Evolutionary conservation across 1,140 invertebrate species (phyloP).

Genomic region (Wasmannia auropunctata): DNA sequence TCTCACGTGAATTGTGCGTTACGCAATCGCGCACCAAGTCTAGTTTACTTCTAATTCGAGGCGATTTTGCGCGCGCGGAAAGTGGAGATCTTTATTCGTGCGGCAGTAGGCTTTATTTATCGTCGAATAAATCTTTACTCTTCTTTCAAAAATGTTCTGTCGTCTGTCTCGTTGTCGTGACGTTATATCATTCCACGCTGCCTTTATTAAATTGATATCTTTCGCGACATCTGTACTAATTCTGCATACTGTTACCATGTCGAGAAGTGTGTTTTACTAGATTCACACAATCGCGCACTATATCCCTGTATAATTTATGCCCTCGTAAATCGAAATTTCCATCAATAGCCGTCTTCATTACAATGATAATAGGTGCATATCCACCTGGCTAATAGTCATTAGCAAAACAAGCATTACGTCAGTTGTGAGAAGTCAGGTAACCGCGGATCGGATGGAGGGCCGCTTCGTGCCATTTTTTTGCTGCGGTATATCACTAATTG

Average conservation of each 20-base stretch:
- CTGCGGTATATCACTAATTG: neutral
- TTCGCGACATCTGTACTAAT: neutral
- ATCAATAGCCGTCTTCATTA: neutral
- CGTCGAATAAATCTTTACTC: neutral
- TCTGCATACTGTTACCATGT: neutral
- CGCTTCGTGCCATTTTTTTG: neutral
- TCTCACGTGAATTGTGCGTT: neutral
- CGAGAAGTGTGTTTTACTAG: neutral
- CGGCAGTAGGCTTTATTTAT: no score
- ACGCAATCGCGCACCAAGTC: neutral
- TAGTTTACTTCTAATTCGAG: neutral
- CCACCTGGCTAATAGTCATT: neutral
- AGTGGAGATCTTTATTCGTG: neutral
- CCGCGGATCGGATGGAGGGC: neutral
- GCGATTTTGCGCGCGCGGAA: neutral
- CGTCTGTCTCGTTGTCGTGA: neutral
- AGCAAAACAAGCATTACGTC: constrained; percentile 61
- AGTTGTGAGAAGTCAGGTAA: constrained; percentile 51
- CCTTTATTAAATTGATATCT: neutral
- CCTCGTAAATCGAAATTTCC: constrained; percentile 13
- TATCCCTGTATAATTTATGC: constrained; percentile 4
- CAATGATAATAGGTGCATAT: neutral
- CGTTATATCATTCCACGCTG: neutral
- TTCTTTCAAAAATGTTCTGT: neutral
- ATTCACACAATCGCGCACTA: neutral